Percentiles rank a stretch among this genome's conserved stretches.
Conservation (phyloP, 92 coral and sea anemone genomes). For the Palythoa heliodiscus region DNA sequence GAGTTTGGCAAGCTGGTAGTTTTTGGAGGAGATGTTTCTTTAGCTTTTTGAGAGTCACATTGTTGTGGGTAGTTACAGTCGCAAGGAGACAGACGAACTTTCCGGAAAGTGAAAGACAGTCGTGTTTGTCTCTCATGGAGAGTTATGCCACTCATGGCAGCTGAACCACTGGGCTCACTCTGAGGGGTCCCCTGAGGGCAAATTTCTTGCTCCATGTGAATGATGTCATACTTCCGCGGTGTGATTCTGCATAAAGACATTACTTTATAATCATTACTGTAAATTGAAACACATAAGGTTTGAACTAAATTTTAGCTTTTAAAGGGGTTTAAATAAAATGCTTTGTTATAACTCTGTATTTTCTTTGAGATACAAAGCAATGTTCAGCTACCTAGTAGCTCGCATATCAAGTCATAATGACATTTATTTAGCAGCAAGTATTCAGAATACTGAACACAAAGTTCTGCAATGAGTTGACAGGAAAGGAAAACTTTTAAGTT, state of each 20-base stretch:
- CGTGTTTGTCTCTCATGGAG: constrained; percentile 83
- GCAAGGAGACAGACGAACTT: constrained; percentile 82
- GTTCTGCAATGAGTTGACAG: too few relatives aligned
- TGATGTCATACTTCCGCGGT: constrained; percentile 91
- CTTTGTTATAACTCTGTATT: too few relatives aligned
- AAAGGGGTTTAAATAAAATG: too few relatives aligned
- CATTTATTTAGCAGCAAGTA: too few relatives aligned
- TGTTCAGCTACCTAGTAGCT: too few relatives aligned
- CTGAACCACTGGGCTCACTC: constrained; percentile 11
- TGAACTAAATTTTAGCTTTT: background rate
- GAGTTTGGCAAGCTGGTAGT: constrained; percentile 67
- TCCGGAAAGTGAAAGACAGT: constrained; percentile 89
- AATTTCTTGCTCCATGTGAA: constrained; percentile 40
- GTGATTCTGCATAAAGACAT: constrained; percentile 72
- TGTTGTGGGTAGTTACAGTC: constrained; percentile 65
- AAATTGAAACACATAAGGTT: background rate
- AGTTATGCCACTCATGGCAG: constrained; percentile 64
- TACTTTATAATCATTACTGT: background rate
- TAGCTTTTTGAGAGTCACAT: constrained; percentile 81
- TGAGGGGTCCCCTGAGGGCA: background rate
- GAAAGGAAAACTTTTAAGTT: too few relatives aligned
- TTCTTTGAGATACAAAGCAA: too few relatives aligned
- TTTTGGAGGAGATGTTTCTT: constrained; percentile 24
- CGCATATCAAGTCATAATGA: too few relatives aligned
- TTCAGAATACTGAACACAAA: too few relatives aligned